Evolutionary conservation across 2,888 invertebrate genomes (phyloP).

Genomic region (Lagria hirta): DNA sequence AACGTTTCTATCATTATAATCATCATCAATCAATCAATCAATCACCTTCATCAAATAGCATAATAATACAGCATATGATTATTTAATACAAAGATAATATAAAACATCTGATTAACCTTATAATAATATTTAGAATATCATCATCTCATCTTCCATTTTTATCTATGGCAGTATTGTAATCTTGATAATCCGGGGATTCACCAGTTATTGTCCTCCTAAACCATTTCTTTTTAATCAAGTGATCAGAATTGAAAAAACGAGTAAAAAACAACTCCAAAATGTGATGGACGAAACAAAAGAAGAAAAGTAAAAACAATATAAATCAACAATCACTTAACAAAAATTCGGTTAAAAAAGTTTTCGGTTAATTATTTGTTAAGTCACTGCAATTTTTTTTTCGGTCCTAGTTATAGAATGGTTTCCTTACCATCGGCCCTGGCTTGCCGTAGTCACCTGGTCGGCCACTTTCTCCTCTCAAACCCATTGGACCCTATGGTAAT

Average conservation of each 20-base stretch:
- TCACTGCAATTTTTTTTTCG: constrained; percentile 49
- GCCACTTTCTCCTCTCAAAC: constrained; percentile 74
- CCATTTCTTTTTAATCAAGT: constrained; percentile 25
- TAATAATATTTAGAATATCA: constrained; percentile 36
- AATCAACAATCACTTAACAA: constrained; percentile 38
- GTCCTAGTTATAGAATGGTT: constrained; percentile 50
- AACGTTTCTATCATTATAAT: no score
- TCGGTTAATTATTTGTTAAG: constrained; percentile 45
- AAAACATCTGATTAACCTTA: constrained; percentile 30
- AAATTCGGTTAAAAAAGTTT: constrained; percentile 30
- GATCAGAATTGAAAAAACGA: constrained; percentile 24
- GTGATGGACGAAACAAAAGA: constrained; percentile 6
- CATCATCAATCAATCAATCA: constrained; percentile 29
- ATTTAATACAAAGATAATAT: constrained; percentile 36
- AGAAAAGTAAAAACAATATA: no score
- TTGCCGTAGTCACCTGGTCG: constrained; percentile 73
- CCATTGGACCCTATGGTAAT: constrained; percentile 72
- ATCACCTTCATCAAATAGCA: no score
- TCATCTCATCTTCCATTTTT: constrained; percentile 27
- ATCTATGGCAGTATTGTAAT: constrained; percentile 32
- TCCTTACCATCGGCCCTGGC: constrained; percentile 77
- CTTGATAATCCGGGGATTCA: constrained; percentile 36
- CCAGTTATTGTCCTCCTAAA: constrained; percentile 50
- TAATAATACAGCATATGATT: constrained; percentile 45
- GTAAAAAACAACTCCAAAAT: constrained; percentile 43